Base-by-base conservation (phyloP, 2,797 vertebrate genomes). In the Aldrovandia affinis region DNA sequence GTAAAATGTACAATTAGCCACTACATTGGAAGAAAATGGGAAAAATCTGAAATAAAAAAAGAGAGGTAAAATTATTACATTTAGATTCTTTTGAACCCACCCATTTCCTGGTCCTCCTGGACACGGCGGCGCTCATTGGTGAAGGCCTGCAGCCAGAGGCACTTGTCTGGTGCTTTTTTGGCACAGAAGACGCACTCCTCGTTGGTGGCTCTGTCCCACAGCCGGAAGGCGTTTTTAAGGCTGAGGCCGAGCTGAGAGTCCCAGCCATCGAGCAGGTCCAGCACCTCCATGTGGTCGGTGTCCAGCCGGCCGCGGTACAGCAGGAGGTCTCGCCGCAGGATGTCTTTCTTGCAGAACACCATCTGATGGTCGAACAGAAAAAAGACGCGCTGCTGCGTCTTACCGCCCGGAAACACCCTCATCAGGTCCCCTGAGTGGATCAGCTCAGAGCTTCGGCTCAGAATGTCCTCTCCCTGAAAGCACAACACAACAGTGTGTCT, bases 351-450 rank as follows among this genome's bases (percentile, higher is more conserved):
- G 90, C 98, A 99, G 92, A 97, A 97, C 57, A 99, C 96, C 85
- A 99, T 91, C 90, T 99, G 98, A 92, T 99, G 98, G 94, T 99
- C 98, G 55, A 99, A 99, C 78, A 99, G 95, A 92, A 99, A 99
- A 94, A 97, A 98, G 82, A 94, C 97, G 90, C 98, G 97, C 90
- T 98, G 98, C 89, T 99, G 98, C 87, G 95, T 97, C 93, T 96
- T 98, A 85, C 98, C 97, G 65, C 98, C 97, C 83, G 95, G 96
- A 20, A 96, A 92, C 81, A 97, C 83, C 83, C 94, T 97, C 57
- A 95, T 97, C 91, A 99, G 91, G 85, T 99, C 98, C 7, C 98
- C 98, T 0, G 98, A 98, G 89, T 99, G 97, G 92, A 99, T 98
- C 85, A 99, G 91, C 89, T 99, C 97, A 0, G 98, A 99, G 91